phyloP scores from a whole-genome alignment of 2,113 vertebrate genomes.

The Circaetus gallicus region DNA sequence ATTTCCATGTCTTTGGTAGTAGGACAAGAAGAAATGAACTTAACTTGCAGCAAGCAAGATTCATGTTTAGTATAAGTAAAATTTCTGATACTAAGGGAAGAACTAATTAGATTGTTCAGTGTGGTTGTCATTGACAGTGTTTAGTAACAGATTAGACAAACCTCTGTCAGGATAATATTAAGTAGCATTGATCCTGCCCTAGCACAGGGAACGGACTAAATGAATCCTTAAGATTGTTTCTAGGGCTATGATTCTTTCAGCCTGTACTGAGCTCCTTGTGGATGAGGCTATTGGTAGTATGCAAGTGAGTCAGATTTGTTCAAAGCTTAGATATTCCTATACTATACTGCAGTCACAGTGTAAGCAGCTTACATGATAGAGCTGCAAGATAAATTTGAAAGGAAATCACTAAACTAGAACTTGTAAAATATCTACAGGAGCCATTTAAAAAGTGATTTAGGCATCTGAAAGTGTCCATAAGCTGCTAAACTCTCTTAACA shows the following conservation, averaged over 20 bases:
- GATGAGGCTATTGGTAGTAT: neutral
- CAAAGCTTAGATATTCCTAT: neutral
- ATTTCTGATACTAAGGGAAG: neutral
- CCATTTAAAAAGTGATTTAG: neutral
- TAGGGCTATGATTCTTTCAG: neutral
- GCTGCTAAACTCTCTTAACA: neutral
- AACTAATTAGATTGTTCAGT: neutral
- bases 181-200: neutral
- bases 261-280: neutral
- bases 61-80: neutral
- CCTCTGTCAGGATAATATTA: neutral
- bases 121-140: neutral
- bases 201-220: neutral
- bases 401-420: neutral
- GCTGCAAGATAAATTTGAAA: neutral
- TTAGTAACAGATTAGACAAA: neutral
- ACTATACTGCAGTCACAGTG: accelerated
- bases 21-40: neutral
- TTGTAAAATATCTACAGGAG: neutral
- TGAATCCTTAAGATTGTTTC: neutral
- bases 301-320: neutral
- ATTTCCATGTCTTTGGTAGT: neutral
- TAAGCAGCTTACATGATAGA: neutral
- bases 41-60: neutral
- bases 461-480: neutral